phyloP scores from a whole-genome alignment of 2,113 vertebrate genomes.

The Leucoraja erinaceus region DNA sequence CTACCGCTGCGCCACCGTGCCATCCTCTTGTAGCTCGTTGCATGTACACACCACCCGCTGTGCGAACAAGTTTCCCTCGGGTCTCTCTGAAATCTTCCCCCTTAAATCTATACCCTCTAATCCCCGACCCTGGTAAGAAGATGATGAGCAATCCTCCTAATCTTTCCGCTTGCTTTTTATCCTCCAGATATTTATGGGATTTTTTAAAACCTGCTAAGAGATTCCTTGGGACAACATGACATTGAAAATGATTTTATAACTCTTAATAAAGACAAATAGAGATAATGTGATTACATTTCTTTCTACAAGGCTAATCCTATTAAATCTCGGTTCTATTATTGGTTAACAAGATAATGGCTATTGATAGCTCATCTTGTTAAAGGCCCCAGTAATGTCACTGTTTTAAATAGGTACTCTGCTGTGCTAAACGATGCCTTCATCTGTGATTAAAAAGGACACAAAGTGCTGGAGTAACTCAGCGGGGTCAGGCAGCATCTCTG shows the following conservation, averaged over 20 bases:
- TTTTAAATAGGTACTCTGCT: background rate
- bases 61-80: too few species aligned
- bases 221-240: background rate
- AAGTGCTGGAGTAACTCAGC: too few species aligned
- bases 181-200: background rate
- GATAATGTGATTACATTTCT: background rate
- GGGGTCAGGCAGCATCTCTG: too few species aligned
- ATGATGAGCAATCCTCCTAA: too few species aligned
- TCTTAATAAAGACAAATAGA: background rate
- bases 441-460: background rate
- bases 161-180: background rate
- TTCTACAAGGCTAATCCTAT: background rate
- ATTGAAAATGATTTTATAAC: constrained; percentile 12
- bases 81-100: too few species aligned
- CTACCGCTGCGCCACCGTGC: too few species aligned
- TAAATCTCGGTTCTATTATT: background rate
- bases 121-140: too few species aligned
- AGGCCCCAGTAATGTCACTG: background rate
- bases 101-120: too few species aligned
- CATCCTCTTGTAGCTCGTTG: too few species aligned
- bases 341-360: background rate
- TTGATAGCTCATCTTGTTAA: background rate
- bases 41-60: too few species aligned
- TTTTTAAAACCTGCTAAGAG: background rate
- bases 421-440: background rate